Evolutionary conservation across 35 echinoderm and acorn worm genomes (phyloP), one percentile per base, ranked within the genome.

Genomic region (Chiridota heheva): DNA sequence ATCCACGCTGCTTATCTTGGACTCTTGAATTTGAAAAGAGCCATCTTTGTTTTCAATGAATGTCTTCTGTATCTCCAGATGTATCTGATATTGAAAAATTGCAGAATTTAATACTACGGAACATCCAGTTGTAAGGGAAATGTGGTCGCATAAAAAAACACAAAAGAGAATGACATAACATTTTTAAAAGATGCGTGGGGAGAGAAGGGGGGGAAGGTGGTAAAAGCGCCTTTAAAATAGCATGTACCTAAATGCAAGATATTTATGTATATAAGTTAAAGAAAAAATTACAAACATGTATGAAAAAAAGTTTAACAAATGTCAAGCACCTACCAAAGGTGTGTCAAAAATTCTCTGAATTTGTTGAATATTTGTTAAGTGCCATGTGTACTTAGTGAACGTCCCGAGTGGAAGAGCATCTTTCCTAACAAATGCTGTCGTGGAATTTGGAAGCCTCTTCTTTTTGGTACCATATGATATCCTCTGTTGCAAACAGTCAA

Each of bases 351-450:
- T 97, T 34, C 85, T 85, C 41, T 97, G 91, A 20, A 97, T 89
- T 40, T 97, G 94, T 25, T 91, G 58, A 16, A 97, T 85, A 47
- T 86, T 97, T 0, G 80, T 97, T 17, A 97, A 73, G 60, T 97
- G 94, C 94, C 94, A 97, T 12, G 89, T 97, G 74, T 97, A 97
- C 83, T 97, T 97, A 16, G 94, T 87, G 75, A 97, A 97, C 16
- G 94, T 97, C 2, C 94, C 94, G 3, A 97, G 58, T 17, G 94
- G 94, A 8, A 97, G 85, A 15, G 94, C 94, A 40, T 97, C 94
- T 61, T 97, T 97, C 39, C 94, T 57, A 16, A 97, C 85, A 44
- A 97, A 97, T 22, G 94, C 94, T 34, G 89, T 91, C 0, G 94
- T 97, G 0, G 94, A 91, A 64, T 97, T 97, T 34, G 94, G 94